Conservation (phyloP, 1,140 invertebrate genomes). For the Oedothorax gibbosus region DNA sequence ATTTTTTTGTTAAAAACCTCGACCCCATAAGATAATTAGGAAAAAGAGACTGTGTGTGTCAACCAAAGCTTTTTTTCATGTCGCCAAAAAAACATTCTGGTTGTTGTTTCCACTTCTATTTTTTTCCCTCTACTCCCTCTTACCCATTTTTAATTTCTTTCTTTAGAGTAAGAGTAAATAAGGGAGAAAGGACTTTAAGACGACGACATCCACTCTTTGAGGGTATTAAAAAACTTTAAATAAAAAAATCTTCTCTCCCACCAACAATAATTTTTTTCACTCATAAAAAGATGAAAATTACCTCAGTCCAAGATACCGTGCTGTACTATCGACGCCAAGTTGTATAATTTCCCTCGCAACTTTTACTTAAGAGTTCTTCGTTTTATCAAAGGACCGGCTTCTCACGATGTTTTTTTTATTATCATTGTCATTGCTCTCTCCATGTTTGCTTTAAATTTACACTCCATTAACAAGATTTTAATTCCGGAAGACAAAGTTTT, state of each 20-base stretch:
- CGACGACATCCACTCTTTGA: conserved; percentile 41
- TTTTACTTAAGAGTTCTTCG: conserved; percentile 36
- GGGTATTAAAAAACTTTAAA: conserved; percentile 41
- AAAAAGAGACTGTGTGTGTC: conserved; percentile 39
- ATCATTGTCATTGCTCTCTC: neutral
- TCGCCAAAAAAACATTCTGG: conserved; percentile 39
- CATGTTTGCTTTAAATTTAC: conserved; percentile 26
- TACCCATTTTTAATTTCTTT: conserved; percentile 56
- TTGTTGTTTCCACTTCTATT: neutral
- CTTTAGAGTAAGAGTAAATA: conserved; percentile 40
- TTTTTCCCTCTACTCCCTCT: neutral
- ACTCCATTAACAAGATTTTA: conserved; percentile 33
- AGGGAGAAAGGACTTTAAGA: conserved; percentile 55
- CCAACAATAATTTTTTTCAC: conserved; percentile 52
- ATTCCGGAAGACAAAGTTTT: conserved; percentile 8
- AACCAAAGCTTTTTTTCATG: conserved; percentile 18
- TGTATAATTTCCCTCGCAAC: conserved; percentile 49
- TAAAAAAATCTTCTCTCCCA: conserved; percentile 42
- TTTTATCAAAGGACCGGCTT: conserved; percentile 11
- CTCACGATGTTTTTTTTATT: neutral
- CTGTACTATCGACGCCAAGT: conserved; percentile 33
- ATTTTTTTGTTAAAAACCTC: conserved; percentile 37
- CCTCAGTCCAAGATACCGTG: conserved; percentile 44
- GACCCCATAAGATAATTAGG: conserved; percentile 54
- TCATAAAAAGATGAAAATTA: conserved; percentile 61